Evolutionary conservation across 2,113 vertebrate genomes (phyloP).

Genomic region (Isichthys henryi): DNA sequence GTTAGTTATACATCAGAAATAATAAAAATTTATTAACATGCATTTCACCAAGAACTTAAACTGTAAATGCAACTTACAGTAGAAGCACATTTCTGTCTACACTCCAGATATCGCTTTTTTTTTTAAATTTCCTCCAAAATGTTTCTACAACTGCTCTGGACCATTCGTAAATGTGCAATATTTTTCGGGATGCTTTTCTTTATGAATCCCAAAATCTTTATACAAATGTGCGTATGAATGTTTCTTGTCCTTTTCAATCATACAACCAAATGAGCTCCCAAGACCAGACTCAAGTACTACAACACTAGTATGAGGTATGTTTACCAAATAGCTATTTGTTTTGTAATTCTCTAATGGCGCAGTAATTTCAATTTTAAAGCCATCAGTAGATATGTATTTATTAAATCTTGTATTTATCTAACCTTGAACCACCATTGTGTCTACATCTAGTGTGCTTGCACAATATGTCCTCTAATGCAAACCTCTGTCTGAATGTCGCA

Average conservation of each 20-base stretch:
- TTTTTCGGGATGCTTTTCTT: too few species aligned
- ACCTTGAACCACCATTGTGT: constrained; percentile 55
- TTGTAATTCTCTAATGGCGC: constrained; percentile 57
- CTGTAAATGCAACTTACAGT: not conserved
- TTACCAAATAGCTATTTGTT: constrained; percentile 35
- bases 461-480: not conserved
- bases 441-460: constrained; percentile 8
- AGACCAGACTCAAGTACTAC: constrained; percentile 7
- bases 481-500: not conserved
- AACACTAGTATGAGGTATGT: constrained; percentile 64
- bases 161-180: too few species aligned
- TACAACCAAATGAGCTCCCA: not conserved
- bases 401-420: constrained; percentile 56
- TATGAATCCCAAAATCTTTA: too few species aligned
- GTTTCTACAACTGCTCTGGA: not conserved
- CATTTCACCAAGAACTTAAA: not conserved
- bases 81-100: not conserved
- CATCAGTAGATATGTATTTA: constrained; percentile 60
- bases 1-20: not conserved
- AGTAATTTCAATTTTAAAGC: constrained; percentile 57
- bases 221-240: not conserved
- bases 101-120: not conserved
- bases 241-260: not conserved
- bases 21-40: not conserved
- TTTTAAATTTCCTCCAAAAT: not conserved